phyloP scores from a whole-genome alignment of 2,888 invertebrate species.

The Chymomyza amoena region DNA sequence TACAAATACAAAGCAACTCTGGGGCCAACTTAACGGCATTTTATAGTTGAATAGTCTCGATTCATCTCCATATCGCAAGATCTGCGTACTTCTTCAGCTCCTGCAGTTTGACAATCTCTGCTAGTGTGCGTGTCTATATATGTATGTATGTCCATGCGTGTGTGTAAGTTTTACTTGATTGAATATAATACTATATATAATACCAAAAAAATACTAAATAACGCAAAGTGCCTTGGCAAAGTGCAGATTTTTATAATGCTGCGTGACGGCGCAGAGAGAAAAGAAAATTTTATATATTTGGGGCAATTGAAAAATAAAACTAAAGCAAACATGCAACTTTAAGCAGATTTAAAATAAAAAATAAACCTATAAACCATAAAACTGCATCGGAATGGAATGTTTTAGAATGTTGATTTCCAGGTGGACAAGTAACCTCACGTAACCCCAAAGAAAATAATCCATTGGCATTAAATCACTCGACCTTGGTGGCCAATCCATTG shows the following conservation, averaged over 20 bases:
- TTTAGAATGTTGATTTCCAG: too few species aligned
- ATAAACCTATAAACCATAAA: too few species aligned
- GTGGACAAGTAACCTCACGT: too few species aligned
- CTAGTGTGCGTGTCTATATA: background rate
- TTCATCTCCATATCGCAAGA: constrained; percentile 45
- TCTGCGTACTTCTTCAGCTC: constrained; percentile 13
- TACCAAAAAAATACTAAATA: constrained; percentile 1
- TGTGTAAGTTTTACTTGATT: constrained; percentile 1
- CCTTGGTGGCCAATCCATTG: too few species aligned
- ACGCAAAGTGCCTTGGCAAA: background rate
- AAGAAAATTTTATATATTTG: background rate
- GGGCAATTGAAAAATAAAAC: background rate
- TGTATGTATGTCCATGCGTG: background rate
- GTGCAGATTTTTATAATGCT: background rate
- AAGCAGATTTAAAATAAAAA: too few species aligned
- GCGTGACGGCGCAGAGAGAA: background rate
- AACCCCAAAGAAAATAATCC: too few species aligned
- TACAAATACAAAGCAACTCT: constrained; percentile 1
- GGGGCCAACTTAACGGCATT: constrained; percentile 42
- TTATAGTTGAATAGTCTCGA: constrained; percentile 45
- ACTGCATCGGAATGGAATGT: too few species aligned
- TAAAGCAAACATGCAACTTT: background rate
- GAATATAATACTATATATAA: constrained; percentile 28
- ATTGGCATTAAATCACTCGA: too few species aligned
- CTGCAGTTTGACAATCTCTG: constrained; percentile 3